Evolutionary conservation across 2,113 vertebrate genomes (phyloP), one percentile per base, ranked within the genome.

Genomic region (Gallinago media): DNA sequence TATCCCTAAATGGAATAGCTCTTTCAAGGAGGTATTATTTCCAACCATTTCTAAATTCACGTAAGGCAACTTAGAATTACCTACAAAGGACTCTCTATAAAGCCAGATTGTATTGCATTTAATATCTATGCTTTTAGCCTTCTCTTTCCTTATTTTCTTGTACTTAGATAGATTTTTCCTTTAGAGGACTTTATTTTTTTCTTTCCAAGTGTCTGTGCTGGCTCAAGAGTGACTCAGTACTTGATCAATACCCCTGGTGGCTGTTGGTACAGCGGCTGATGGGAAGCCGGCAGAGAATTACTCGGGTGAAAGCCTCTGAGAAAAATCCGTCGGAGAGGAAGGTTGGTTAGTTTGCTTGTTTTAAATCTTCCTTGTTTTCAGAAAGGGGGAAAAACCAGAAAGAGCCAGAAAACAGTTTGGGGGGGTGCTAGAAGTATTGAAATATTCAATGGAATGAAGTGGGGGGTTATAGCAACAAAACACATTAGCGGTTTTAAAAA

Each of bases 181-280:
- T 82, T 73, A 63, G 75, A 95, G 81, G 54, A 72, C 22, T 91
- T 71, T 19, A 18, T 82, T 84, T 49, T 82, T 82, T 72, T 47
- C 44, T 79, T 88, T 88, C 71, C 65, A 74, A 92, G 85, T 93
- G 73, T 76, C 80, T 84, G 25, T 40, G 14, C 72, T 87, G 75
- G 89, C 79, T 90, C 50, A 90, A 34, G 92, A 95, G 85, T 90
- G 85, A 85, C 85, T 96, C 66, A 59, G 87, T 61, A 19, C 47
- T 55, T 92, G 82, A 96, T 96, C 96, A 40, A 96, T 97, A 90
- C 84, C 71, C 50, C 54, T 78, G 79, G 78, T 95, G 67, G 72
- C 87, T 96, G 75, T 88, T 86, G 67, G 82, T 92, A 67, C 36
- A 72, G 89, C 65, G 34, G 16, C 89, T 73, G 93, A 90, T 56